Conservation (phyloP, 2,797 vertebrate species). For the Sebastes hopkinsi region DNA sequence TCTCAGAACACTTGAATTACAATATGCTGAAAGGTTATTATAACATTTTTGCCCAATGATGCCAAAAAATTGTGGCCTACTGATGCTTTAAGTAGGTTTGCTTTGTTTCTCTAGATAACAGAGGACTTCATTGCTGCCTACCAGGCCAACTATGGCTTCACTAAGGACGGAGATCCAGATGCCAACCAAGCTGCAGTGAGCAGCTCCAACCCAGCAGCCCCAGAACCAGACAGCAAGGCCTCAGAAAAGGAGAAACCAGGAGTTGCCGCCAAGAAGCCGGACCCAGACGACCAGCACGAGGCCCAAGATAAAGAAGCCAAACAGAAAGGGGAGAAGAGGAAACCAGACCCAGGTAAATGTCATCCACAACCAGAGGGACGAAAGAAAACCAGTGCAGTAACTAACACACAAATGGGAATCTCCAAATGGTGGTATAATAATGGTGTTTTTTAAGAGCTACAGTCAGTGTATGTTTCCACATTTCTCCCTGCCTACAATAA, state of each 20-base stretch:
- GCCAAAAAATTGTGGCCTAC: too few relatives aligned
- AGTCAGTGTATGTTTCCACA: neutral
- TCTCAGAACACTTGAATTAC: too few relatives aligned
- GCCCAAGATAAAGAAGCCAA: conserved; percentile 59
- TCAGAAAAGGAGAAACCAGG: conserved; percentile 38
- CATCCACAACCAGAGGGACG: neutral
- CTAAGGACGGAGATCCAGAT: conserved; percentile 78
- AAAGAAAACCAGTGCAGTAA: neutral
- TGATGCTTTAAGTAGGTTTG: conserved; percentile 8
- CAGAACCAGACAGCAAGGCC: conserved; percentile 25
- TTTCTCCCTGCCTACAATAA: neutral
- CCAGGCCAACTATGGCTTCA: conserved; percentile 95
- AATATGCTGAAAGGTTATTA: too few relatives aligned
- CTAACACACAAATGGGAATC: neutral
- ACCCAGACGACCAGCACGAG: conserved; percentile 33
- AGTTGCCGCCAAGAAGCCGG: neutral
- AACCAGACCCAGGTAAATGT: conserved; percentile 87
- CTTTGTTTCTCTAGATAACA: conserved; percentile 84
- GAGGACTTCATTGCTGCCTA: conserved; percentile 96
- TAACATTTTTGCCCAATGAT: too few relatives aligned
- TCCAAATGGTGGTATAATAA: neutral
- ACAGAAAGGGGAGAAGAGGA: conserved; percentile 92
- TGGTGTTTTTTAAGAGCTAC: neutral
- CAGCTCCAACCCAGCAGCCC: conserved; percentile 20
- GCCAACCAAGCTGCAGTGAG: conserved; percentile 57